Conservation (phyloP, 2,113 vertebrate species). For the Thamnophis sirtalis region DNA sequence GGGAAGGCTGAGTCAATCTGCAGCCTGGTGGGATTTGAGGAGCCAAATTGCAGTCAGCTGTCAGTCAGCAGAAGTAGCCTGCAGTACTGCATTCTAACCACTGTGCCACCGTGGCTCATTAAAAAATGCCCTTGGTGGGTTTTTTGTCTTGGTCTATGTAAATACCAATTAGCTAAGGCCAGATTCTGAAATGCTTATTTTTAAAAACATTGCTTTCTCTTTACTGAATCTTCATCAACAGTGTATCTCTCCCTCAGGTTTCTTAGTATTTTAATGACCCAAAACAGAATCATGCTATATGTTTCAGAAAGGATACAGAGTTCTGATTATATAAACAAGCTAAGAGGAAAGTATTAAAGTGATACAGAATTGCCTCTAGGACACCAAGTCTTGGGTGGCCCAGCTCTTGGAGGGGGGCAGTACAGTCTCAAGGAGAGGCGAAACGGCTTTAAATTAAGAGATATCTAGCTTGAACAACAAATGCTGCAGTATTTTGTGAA, state of each 20-base stretch:
- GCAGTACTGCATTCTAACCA: too few species aligned
- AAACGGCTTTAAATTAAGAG: background rate
- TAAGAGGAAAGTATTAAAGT: background rate
- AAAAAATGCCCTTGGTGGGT: too few species aligned
- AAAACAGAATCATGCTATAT: background rate
- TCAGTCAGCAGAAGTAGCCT: too few species aligned
- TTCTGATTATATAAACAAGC: background rate
- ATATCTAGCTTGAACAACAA: background rate
- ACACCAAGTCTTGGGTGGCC: background rate
- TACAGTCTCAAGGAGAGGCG: background rate
- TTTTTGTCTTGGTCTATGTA: background rate
- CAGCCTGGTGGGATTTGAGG: too few species aligned
- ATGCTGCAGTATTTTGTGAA: background rate
- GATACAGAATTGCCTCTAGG: background rate
- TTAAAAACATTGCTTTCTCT: too few species aligned
- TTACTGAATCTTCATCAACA: background rate
- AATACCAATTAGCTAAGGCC: background rate
- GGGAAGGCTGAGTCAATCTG: too few species aligned
- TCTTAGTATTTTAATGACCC: background rate
- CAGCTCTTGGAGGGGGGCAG: background rate
- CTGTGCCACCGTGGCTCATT: too few species aligned
- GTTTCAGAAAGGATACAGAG: background rate
- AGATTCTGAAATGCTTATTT: background rate
- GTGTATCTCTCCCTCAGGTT: too few species aligned
- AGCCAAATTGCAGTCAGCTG: too few species aligned